Conservation (phyloP, 2,113 vertebrate species). For the Hypanus sabinus region DNA sequence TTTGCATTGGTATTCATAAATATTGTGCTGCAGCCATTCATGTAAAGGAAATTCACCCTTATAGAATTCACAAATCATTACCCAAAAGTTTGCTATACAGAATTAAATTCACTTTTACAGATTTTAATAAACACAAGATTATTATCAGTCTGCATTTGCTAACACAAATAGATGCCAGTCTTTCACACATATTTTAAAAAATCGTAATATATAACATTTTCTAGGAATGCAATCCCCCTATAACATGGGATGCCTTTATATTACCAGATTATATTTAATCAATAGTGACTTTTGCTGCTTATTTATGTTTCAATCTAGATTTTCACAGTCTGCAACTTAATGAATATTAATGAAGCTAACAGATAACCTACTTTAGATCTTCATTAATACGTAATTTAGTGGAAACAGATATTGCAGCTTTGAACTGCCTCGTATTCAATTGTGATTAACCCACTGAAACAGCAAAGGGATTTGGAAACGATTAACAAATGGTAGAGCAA, state of each 20-base stretch:
- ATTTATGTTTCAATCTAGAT: neutral
- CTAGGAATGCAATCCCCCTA: too few relatives aligned
- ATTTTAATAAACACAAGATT: too few relatives aligned
- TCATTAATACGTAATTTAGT: neutral
- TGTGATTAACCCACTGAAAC: neutral
- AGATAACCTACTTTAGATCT: neutral
- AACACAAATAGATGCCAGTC: too few relatives aligned
- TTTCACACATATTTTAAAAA: too few relatives aligned
- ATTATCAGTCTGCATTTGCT: too few relatives aligned
- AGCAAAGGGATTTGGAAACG: neutral
- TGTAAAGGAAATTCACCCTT: too few relatives aligned
- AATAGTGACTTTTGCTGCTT: neutral
- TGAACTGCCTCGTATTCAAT: neutral
- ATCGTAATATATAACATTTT: too few relatives aligned
- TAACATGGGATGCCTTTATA: neutral
- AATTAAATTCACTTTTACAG: too few relatives aligned
- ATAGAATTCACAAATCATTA: too few relatives aligned
- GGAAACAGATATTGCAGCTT: neutral
- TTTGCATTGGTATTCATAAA: too few relatives aligned
- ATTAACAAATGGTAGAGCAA: neutral
- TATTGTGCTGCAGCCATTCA: too few relatives aligned
- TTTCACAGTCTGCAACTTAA: neutral
- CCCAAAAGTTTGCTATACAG: too few relatives aligned
- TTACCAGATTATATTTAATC: neutral
- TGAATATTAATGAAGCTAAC: neutral